These are phyloP conservation scores for Gavia stellata DNA, from an alignment of 2,113 vertebrate species.

Conservation along the genomic window DNA sequence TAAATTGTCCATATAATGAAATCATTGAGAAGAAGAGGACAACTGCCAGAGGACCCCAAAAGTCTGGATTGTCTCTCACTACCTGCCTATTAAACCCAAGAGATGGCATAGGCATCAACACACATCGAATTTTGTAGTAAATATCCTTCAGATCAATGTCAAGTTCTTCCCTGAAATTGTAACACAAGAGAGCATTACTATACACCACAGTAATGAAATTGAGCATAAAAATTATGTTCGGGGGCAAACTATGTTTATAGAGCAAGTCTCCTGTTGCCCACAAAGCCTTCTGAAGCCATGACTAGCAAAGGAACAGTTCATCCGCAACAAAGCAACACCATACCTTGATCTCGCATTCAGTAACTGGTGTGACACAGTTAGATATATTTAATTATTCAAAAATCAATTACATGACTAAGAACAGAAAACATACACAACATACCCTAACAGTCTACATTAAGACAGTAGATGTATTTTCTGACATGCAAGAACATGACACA, in stretches of 20 bases:
- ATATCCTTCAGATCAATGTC: slow-evolving; percentile 99
- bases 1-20: slow-evolving; percentile 96
- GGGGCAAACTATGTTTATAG: background rate
- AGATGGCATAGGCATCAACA: slow-evolving; percentile 98
- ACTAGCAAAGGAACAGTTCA: background rate
- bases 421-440: background rate
- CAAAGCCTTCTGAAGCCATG: background rate
- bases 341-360: background rate
- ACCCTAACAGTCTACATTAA: background rate
- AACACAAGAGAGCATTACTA: slow-evolving; percentile 34
- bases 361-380: background rate
- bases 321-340: background rate
- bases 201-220: background rate
- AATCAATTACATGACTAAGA: background rate
- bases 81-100: slow-evolving; percentile 98
- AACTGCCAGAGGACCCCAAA: slow-evolving; percentile 95
- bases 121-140: slow-evolving; percentile 98
- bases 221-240: background rate
- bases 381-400: background rate
- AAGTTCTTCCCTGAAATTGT: slow-evolving; percentile 85
- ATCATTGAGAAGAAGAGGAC: slow-evolving; percentile 99
- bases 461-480: background rate
- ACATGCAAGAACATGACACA: background rate
- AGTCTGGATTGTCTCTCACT: slow-evolving; percentile 97
- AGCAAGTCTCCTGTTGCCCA: background rate